Evolutionary conservation across 2,113 vertebrate genomes (phyloP), one percentile per base, ranked within the genome.

Genomic region (Perca schrenkii): DNA sequence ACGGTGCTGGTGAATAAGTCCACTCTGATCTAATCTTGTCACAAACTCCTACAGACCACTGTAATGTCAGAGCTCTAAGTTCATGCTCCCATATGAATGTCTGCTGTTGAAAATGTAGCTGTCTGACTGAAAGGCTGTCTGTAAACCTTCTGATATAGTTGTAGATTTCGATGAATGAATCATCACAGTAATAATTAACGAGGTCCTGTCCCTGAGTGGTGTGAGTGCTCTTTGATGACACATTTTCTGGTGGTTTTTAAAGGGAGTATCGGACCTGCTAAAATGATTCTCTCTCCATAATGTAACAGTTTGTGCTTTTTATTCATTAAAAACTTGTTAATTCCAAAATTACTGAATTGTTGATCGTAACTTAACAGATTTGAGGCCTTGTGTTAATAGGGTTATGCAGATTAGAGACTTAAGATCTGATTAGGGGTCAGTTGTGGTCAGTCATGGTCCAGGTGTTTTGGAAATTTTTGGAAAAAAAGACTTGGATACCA

Each of bases 11-110:
- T 90, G 91, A 93, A 84, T 72, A 87, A 91, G 87, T 87, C 85
- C 79, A 77, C 87, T 90, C 91, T 91, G 91, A 83, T 94, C 86
- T 86, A 82, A 91, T 93, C 87, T 85, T 91, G 89, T 89, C 83
- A 89, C 88, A 78, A 79, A 90, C 91, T 92, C 91, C 91, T 90
- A 92, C 94, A 89, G 86, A 84, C 62, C 81, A 21, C 77, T 56
- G 63, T 89, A 89, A 92, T 88, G 91, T 94, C 93, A 91, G 79
- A 88, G 80, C 66, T 92, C 86, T 49, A 80, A 62, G 66, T 84
- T 79, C 60, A 71, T 31, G 70, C 56, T 36, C 2, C 56, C 50
- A 22, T 47, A 19, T 14, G 25, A 81, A 40, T n/a, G 57, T 85
- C 56, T 47, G 78, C 73, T 81, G 65, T 54, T 77, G 21, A 50